Evolutionary conservation across 2,797 vertebrate species (phyloP), one percentile per base, ranked within the genome.

Genomic region (Sebastes cheni): DNA sequence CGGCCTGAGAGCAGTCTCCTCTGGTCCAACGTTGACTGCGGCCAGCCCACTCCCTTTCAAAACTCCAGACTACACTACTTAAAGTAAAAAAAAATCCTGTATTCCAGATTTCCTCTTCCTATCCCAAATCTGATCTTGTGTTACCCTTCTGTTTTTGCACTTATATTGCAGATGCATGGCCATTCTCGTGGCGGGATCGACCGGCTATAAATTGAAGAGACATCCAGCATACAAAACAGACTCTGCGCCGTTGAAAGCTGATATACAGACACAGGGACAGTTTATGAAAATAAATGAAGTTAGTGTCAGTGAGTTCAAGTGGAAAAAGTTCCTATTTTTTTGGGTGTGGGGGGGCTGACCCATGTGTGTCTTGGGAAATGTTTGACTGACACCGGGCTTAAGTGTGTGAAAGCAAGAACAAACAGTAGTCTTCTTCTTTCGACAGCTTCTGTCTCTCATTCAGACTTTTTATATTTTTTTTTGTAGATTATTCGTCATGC

Each of bases 331-430:
- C 55, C 68, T 67, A 6, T 79, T 81, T 82, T 71, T 87, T 61
- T 59, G 36, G 59, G 62, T 20, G 67, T 71, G 70, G 75, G 70
- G 77, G 62, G 73, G 68, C 68, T 85, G 75, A 84, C 72, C 88
- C 16, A 3, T 77, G 83, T 68, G 8, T 86, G 84, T 86, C 39
- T 87, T 85, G 64, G 86, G 50, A 87, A 80, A 86, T 77, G 56
- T 84, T 81, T 91, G 79, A 90, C 72, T 91, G 88, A 90, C 91
- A 89, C 77, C 67, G 72, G 81, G 88, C 76, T 90, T 89, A 82
- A 81, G 67, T 18, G 80, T 82, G 84, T 80, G 59, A 82, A 82
- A 75, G 80, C 10, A 2, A 73, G 65, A 59, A 67, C 82, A 81
- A 76, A 76, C 39, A 69, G 23, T 56, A n/a, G 16, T 36, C 59